Evolutionary conservation across 2,888 invertebrate genomes (phyloP).

Genomic region (Hirtodrosophila duncani): DNA sequence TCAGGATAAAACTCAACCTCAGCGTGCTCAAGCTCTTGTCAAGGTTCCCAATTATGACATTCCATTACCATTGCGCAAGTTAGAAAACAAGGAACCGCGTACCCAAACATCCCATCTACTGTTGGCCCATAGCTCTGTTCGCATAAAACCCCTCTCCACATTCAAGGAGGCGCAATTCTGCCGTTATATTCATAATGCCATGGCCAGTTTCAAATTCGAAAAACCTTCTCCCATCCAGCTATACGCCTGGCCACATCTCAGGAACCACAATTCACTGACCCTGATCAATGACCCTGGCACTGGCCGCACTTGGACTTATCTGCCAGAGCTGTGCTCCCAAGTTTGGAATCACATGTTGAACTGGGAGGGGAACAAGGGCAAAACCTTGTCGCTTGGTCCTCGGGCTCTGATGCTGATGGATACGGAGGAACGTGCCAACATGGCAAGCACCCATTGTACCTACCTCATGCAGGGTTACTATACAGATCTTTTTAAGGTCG

Average conservation of each 20-base stretch:
- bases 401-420: slow-evolving; percentile 46
- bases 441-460: slow-evolving; percentile 16
- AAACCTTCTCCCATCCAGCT: slow-evolving; percentile 14
- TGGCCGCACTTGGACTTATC: slow-evolving; percentile 48
- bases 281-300: slow-evolving; percentile 8
- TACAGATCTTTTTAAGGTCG: slow-evolving; percentile 16
- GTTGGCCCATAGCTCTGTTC: slow-evolving; percentile 27
- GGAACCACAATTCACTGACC: slow-evolving; percentile 23
- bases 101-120: too few relatives aligned
- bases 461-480: slow-evolving; percentile 18
- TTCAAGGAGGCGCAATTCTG: slow-evolving; percentile 1
- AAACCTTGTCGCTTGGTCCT: slow-evolving; percentile 43
- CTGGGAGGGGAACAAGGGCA: rapidly evolving
- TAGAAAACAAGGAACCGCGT: too few relatives aligned
- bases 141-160: neutral
- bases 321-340: slow-evolving; percentile 39
- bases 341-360: slow-evolving; percentile 16
- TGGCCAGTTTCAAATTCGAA: slow-evolving; percentile 8
- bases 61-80: too few relatives aligned
- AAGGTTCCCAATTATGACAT: too few relatives aligned
- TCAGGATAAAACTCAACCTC: too few relatives aligned
- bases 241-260: slow-evolving; percentile 53
- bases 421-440: slow-evolving; percentile 5
- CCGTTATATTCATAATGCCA: neutral
- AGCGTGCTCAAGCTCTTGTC: too few relatives aligned